phyloP scores from a whole-genome alignment of 2,797 vertebrate genomes.

The Acanthopagrus latus region DNA sequence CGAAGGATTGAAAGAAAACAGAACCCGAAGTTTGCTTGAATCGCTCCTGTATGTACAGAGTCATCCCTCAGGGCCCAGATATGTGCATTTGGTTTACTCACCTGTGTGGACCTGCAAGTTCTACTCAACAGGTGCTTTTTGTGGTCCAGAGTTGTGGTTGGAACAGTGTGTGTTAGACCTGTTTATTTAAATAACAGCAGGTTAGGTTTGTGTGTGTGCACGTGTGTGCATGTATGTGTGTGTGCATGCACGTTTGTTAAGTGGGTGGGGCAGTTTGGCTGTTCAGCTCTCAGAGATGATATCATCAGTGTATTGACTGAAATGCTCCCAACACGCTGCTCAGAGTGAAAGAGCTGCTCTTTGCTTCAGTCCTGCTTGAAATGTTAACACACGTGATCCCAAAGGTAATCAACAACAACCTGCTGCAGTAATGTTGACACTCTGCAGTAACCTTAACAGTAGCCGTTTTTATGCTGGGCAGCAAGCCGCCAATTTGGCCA shows the following conservation, averaged over 20 bases:
- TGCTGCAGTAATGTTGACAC: too few species aligned
- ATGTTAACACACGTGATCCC: too few species aligned
- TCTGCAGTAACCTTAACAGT: too few species aligned
- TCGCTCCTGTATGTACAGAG: slow-evolving; percentile 55
- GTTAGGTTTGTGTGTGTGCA: background rate
- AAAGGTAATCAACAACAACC: too few species aligned
- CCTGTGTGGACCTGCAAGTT: slow-evolving; percentile 69
- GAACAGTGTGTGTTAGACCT: slow-evolving; percentile 22
- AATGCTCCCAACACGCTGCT: slow-evolving; percentile 12
- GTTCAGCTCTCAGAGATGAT: slow-evolving; percentile 36
- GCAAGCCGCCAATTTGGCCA: too few species aligned
- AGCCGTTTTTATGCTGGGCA: too few species aligned
- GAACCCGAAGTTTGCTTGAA: slow-evolving; percentile 40
- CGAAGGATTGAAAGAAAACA: slow-evolving; percentile 61
- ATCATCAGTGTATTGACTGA: slow-evolving; percentile 40
- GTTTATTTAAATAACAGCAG: slow-evolving; percentile 54
- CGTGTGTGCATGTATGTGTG: slow-evolving; percentile 10
- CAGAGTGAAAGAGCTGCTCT: slow-evolving; percentile 5
- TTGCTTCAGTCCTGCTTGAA: slow-evolving; percentile 2
- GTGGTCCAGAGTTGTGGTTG: slow-evolving; percentile 13
- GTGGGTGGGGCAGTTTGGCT: slow-evolving; percentile 34
- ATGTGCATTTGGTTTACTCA: slow-evolving; percentile 65
- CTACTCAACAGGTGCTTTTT: slow-evolving; percentile 69
- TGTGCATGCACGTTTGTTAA: slow-evolving; percentile 14
- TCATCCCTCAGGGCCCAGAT: slow-evolving; percentile 34